Evolutionary conservation across 2,888 invertebrate genomes (phyloP).

Genomic region (Acronicta alni): DNA sequence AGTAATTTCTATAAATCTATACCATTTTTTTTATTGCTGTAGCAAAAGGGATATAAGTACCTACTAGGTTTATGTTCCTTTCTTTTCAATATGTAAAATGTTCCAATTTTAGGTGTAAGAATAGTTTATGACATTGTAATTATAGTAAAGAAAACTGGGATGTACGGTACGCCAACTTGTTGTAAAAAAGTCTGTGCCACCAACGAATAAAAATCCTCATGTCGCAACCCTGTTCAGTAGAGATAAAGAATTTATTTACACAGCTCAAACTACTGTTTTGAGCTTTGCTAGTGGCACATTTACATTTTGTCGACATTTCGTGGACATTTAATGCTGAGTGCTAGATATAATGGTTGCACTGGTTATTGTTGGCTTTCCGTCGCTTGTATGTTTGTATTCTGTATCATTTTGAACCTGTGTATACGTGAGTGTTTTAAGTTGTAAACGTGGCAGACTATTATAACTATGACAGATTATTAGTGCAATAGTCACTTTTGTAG

Average conservation of each 20-base stretch:
- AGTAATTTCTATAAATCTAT: no score
- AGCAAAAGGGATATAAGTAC: no score
- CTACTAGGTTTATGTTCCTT: no score
- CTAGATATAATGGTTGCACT: conserved; percentile 42
- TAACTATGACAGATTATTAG: no score
- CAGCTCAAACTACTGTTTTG: conserved; percentile 47
- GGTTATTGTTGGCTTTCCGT: conserved; percentile 37
- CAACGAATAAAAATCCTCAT: not conserved
- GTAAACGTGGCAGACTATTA: no score
- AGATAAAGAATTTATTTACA: conserved; percentile 58
- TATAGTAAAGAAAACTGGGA: no score
- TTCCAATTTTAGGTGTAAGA: no score
- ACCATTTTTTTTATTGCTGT: no score
- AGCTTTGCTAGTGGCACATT: conserved; percentile 30
- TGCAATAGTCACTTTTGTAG: no score
- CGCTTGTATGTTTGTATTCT: conserved; percentile 23
- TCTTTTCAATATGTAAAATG: no score
- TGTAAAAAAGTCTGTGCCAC: not conserved
- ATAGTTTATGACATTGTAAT: no score
- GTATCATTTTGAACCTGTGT: conserved; percentile 14
- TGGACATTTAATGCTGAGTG: conserved; percentile 34
- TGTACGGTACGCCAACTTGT: not conserved
- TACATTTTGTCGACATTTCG: conserved; percentile 49
- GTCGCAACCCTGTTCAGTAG: conserved; percentile 26
- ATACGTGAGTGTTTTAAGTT: no score